Evolutionary conservation across 2,888 invertebrate genomes (phyloP), one percentile per base, ranked within the genome.

Genomic region (Leptarthrus brevirostris): DNA sequence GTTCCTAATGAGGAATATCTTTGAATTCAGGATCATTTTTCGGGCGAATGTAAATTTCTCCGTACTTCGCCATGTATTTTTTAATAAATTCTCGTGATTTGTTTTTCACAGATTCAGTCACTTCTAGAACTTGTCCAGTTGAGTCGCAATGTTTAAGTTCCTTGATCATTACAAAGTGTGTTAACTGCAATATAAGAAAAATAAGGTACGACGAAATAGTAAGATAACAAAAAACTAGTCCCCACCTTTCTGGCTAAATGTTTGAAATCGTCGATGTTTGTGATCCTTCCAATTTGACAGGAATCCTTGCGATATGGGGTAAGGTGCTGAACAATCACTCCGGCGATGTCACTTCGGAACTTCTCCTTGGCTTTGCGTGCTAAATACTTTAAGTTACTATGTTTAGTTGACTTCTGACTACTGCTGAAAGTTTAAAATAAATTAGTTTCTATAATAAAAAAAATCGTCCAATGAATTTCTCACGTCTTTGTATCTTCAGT

Each of bases 61-160:
- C 96, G 85, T 95, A 97, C 85, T 96, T 96, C 22, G 91, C 91
- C 98, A 98, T 98, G 85, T 98, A 98, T 83, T 96, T 97, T 81
- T 90, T 91, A 73, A 98, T 95, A 84, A 95, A 98, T 85, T 96
- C 97, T 83, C 93, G 93, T 18, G 97, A 96, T 85, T 98, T 98
- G 79, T 93, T 91, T 79, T 96, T 95, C 5, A 98, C 97, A 5
- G 76, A 82, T 71, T 82, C 82, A 2, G 81, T 82, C n/a, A 82
- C 82, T 56, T 82, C 79, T 44, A 83, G 77, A n/a, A 78, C 79
- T 75, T 81, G 82, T 2, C 82, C 82, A 34, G 82, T 80, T 52
- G 91, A 91, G 76, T 92, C 91, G 81, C 96, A 94, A 83, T 97
- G 95, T 83, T 96, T 96, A 83, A 97, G 84, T 86, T 98, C 97